Conservation (phyloP, 2,888 invertebrate species). For the Leucania comma region DNA sequence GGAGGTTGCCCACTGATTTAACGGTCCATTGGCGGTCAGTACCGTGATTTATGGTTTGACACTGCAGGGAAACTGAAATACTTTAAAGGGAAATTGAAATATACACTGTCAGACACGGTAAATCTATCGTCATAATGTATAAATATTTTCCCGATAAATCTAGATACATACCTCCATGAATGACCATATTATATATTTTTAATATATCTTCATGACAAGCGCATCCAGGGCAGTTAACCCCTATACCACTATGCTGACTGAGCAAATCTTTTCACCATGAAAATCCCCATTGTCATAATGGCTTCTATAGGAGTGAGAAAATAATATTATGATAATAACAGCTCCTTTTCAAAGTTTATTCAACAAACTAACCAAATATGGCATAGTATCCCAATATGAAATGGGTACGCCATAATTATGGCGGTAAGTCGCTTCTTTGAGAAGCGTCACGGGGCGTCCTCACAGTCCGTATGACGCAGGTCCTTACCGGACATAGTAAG, state of each 20-base stretch:
- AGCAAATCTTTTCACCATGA: conserved; percentile 24
- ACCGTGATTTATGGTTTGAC: conserved; percentile 27
- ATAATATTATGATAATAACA: conserved; percentile 6
- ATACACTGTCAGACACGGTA: background rate
- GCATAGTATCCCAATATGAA: too few relatives aligned
- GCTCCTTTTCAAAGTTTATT: background rate
- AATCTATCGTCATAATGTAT: background rate
- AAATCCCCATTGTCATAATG: conserved; percentile 6
- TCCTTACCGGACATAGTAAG: too few relatives aligned
- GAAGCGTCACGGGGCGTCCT: too few relatives aligned
- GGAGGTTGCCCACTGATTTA: conserved; percentile 20
- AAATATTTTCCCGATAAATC: too few relatives aligned
- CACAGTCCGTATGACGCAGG: too few relatives aligned
- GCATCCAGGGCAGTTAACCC: background rate
- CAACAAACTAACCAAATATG: too few relatives aligned
- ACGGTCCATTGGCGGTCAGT: background rate
- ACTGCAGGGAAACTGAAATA: conserved; percentile 11
- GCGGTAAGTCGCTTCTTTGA: too few relatives aligned
- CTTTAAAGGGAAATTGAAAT: conserved; percentile 24
- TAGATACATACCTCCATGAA: background rate
- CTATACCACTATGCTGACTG: conserved; percentile 29
- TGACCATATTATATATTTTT: background rate
- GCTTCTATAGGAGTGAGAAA: background rate
- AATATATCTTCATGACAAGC: conserved; percentile 13
- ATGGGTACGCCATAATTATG: too few relatives aligned